These are phyloP conservation scores for Cichlasoma orientale DNA, from an alignment of 2,797 vertebrate genomes.

Conservation along the genomic window DNA sequence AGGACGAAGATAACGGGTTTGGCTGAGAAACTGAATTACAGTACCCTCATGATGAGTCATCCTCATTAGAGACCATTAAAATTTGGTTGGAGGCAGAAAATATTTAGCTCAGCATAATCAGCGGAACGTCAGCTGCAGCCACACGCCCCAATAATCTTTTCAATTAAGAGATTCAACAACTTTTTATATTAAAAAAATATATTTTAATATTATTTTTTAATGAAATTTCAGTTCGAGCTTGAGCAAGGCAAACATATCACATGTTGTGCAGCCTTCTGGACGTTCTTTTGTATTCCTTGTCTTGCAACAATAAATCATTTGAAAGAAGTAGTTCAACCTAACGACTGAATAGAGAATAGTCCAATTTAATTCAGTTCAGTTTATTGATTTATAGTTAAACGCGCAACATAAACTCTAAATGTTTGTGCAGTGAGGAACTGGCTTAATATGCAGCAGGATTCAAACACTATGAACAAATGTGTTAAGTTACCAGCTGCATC, in stretches of 20 bases:
- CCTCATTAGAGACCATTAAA: not conserved
- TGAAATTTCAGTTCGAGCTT: not conserved
- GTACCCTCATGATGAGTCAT: not conserved
- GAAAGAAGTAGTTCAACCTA: accelerated
- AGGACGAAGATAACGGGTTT: not conserved
- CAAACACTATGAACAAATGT: too few species aligned
- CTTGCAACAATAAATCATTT: not conserved
- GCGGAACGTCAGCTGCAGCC: not conserved
- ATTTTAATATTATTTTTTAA: not conserved
- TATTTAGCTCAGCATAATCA: not conserved
- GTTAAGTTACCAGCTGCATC: not conserved
- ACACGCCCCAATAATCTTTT: not conserved
- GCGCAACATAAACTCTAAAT: not conserved
- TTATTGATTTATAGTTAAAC: not conserved
- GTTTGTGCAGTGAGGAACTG: not conserved
- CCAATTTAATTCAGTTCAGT: not conserved
- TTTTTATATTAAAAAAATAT: not conserved
- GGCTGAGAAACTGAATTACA: not conserved
- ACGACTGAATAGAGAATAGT: not conserved
- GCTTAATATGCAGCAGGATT: not conserved
- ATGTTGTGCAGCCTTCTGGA: not conserved
- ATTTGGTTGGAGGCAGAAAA: not conserved
- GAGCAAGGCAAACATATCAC: not conserved
- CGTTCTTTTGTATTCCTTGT: not conserved
- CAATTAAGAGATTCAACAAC: not conserved